These are phyloP conservation scores for Ferrisia virgata DNA, from an alignment of 2,888 invertebrate genomes.

Conservation along the genomic window DNA sequence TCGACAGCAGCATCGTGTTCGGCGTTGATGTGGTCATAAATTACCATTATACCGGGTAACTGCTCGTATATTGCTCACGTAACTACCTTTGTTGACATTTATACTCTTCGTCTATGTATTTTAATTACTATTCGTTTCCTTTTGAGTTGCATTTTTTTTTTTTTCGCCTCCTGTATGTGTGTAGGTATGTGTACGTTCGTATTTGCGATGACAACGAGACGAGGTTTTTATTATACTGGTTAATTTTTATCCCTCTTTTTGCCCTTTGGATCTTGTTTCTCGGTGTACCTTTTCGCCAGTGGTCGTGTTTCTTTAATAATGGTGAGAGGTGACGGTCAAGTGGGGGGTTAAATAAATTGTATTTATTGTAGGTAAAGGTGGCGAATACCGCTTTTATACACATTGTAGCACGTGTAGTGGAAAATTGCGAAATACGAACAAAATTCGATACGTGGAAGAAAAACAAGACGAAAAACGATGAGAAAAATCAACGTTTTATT, in stretches of 20 bases:
- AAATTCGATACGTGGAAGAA: neutral
- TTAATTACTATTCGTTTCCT: conserved; percentile 44
- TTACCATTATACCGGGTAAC: conserved; percentile 44
- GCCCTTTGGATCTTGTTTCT: neutral
- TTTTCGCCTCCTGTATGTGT: neutral
- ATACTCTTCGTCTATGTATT: conserved; percentile 44
- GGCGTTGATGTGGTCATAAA: conserved; percentile 36
- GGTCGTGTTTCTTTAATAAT: no score
- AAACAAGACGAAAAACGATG: neutral
- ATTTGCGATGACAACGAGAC: neutral
- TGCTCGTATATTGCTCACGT: conserved; percentile 45
- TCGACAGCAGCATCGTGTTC: neutral
- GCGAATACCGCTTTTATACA: neutral
- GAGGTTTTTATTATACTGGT: neutral
- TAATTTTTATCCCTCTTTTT: neutral
- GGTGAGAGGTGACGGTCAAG: no score
- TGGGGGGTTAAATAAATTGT: neutral
- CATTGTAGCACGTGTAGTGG: neutral
- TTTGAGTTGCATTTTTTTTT: neutral
- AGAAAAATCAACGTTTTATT: conserved; percentile 13
- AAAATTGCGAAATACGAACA: neutral
- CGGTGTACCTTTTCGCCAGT: neutral
- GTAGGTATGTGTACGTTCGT: no score
- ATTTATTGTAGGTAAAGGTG: neutral
- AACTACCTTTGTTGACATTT: conserved; percentile 45